Evolutionary conservation across 2,888 invertebrate species (phyloP).

Genomic region (Trissonchulus latispiculum): DNA sequence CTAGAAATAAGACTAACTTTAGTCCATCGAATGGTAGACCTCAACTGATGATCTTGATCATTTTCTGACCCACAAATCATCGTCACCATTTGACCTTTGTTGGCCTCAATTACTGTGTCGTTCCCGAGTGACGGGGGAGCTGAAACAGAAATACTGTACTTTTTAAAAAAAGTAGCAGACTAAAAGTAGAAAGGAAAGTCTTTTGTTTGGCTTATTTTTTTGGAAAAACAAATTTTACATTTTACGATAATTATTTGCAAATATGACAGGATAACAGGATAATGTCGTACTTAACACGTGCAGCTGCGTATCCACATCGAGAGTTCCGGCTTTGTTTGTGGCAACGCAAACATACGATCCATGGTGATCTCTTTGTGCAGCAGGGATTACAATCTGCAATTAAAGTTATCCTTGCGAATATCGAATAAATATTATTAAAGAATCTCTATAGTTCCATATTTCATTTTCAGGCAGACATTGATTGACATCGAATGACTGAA

Average conservation of each 20-base stretch:
- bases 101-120: conserved; percentile 34
- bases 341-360: conserved; percentile 47
- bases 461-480: too few relatives aligned
- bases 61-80: conserved; percentile 39
- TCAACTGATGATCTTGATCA: conserved; percentile 25
- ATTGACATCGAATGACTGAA: too few relatives aligned
- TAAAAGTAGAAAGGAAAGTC: too few relatives aligned
- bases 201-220: too few relatives aligned
- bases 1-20: too few relatives aligned
- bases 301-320: conserved; percentile 45
- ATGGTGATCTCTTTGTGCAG: conserved; percentile 37
- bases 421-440: too few relatives aligned
- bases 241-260: too few relatives aligned
- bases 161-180: too few relatives aligned
- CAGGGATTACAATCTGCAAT: conserved; percentile 33
- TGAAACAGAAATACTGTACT: too few relatives aligned
- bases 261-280: not conserved
- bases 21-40: conserved; percentile 15
- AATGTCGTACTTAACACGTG: conserved; percentile 43
- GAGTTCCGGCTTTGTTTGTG: conserved; percentile 48
- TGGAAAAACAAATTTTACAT: too few relatives aligned
- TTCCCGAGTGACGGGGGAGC: conserved; percentile 36
- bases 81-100: conserved; percentile 34
- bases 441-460: too few relatives aligned
- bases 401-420: too few relatives aligned